These are phyloP conservation scores for Patiria miniata DNA, from an alignment of 35 echinoderm and acorn worm genomes.

Conservation along the genomic window DNA sequence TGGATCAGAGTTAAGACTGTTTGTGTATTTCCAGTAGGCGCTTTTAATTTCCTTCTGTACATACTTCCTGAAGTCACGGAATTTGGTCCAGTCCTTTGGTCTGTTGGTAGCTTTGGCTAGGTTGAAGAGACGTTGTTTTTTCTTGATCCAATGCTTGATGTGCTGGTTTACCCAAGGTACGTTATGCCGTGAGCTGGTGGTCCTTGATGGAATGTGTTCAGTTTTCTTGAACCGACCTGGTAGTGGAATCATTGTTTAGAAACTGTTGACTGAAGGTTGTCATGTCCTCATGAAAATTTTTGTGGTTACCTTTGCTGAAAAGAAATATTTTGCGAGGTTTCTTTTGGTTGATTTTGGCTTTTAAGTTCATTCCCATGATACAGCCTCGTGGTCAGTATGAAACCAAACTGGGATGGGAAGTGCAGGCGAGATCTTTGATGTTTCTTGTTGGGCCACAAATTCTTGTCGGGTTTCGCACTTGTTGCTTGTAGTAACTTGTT, in stretches of 20 bases:
- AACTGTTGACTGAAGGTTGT: background rate
- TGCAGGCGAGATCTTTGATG: slow-evolving; percentile 34
- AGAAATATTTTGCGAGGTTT: slow-evolving; percentile 6
- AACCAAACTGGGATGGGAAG: slow-evolving; percentile 15
- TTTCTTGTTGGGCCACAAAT: slow-evolving; percentile 15
- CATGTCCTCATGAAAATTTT: background rate
- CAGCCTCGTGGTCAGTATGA: slow-evolving; percentile 32
- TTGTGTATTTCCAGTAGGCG: slow-evolving; percentile 24
- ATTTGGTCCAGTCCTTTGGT: background rate
- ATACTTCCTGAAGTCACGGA: background rate
- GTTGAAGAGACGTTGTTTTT: slow-evolving; percentile 18
- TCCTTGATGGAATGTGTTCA: slow-evolving; percentile 30
- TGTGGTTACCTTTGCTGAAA: slow-evolving; percentile 15
- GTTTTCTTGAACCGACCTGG: background rate
- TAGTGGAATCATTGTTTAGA: background rate
- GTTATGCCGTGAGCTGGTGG: background rate
- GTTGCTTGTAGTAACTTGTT: no score
- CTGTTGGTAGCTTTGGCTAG: background rate
- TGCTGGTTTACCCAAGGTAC: slow-evolving; percentile 19
- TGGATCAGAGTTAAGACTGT: background rate
- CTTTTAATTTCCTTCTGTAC: background rate
- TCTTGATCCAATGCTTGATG: slow-evolving; percentile 1
- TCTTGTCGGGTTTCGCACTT: slow-evolving; percentile 31
- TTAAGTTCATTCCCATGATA: background rate
- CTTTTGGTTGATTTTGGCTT: slow-evolving; percentile 6